Base-by-base conservation (phyloP, 2,797 vertebrate species). In the Cacajao melanocephalus region DNA sequence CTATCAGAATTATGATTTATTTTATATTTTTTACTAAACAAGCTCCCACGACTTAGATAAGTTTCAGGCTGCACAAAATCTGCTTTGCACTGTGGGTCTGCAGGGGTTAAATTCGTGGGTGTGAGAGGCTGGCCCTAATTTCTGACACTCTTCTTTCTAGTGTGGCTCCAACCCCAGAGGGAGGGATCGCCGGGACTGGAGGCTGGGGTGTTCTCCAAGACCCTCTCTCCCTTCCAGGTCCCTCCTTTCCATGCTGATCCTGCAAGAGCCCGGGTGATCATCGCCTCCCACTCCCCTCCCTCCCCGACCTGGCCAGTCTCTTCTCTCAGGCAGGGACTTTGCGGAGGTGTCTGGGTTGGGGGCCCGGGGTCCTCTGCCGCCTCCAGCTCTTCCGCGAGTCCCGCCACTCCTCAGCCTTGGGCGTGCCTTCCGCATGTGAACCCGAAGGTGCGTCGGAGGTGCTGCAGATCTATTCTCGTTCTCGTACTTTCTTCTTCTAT, bases 41-140 rank as follows among this genome's bases (percentile, higher is more conserved):
- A 44, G n/a, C 17, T 14, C 24, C 57, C 36, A 20, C 1, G 33
- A 28, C 44, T 78, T 28, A 57, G 48, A 10, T 41, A 22, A 36
- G 28, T 79, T 96, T 87, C 94, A 82, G 41, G 2, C n/a, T 67
- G 85, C 50, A 20, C 57, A n/a, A 33, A 67, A n/a, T 67, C 22
- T 48, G 30, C 19, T 93, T 75, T 50, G 70, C 70, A 44, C 33
- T 6, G 30, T 26, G 41, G 52, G 15, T 39, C 39, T 36, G 61
- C 88, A 73, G 64, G 70, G 41, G 61, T 96, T 91, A 83, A 80
- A 76, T 70, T 57, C 6, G 1, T 26, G 36, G 70, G 41, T 58
- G 33, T 55, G 7, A 81, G 48, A 79, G 20, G 6, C 33, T 26
- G n/a, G 39, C 8, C 84, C 30, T 50, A 30, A 2, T 20, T 61